Conservation (phyloP, 2,888 invertebrate genomes). For the Oxycera nigricornis region DNA sequence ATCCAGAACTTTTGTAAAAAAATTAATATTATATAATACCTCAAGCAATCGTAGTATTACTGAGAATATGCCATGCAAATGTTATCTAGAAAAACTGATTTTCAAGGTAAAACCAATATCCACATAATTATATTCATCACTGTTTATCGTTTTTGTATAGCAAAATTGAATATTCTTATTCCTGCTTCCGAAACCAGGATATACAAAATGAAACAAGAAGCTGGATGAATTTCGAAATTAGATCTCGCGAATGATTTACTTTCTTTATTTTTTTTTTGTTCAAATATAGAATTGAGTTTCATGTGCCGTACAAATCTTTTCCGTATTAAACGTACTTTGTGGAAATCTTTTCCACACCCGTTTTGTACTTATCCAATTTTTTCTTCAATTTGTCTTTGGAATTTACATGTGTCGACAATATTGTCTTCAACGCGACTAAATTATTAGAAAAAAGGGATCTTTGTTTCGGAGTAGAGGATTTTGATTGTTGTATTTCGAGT, state of each 20-base stretch:
- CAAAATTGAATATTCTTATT: neutral
- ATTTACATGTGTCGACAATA: constrained; percentile 15
- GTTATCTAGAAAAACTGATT: too few relatives aligned
- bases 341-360: constrained; percentile 29
- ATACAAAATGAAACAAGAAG: neutral
- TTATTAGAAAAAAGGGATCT: constrained; percentile 21
- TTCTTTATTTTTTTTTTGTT: constrained; percentile 21
- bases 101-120: neutral
- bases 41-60: too few relatives aligned
- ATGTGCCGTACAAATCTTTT: constrained; percentile 4
- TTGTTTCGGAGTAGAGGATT: too few relatives aligned
- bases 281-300: too few relatives aligned
- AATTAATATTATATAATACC: neutral
- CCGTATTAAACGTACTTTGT: constrained; percentile 30
- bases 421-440: constrained; percentile 10
- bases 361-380: constrained; percentile 37
- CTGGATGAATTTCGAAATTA: neutral
- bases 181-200: neutral
- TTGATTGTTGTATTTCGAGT: too few relatives aligned
- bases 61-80: too few relatives aligned
- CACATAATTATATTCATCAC: neutral
- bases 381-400: constrained; percentile 33
- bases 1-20: neutral
- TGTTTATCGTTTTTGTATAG: neutral
- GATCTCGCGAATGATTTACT: constrained; percentile 34